Evolutionary conservation across 1,140 invertebrate species (phyloP), one percentile per base, ranked within the genome.

Genomic region (Choristoneura fumiferana): DNA sequence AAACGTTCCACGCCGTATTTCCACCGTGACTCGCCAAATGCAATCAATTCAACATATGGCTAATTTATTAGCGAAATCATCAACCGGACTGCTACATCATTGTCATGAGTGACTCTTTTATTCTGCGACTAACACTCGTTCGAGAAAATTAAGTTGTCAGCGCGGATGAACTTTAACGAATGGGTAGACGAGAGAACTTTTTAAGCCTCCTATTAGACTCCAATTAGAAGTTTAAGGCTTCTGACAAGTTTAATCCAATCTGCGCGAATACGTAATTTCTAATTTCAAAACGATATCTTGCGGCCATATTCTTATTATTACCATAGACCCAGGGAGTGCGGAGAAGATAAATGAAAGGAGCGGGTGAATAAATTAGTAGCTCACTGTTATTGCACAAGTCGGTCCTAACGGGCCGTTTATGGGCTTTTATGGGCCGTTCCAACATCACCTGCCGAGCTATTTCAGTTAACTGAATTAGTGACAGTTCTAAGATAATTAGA

Each of bases 271-370:
- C n/a, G 22, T 22, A 49, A 49, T 33, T 49, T 49, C 18, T 29
- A 49, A 49, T 33, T 49, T 29, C 17, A 15, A 9, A 8, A 18
- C 10, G 43, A 10, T 49, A 49, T 49, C 43, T 49, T 18, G 22
- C 22, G 43, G 43, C 43, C 22, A 49, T 45, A 45, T 49, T 33
- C 43, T 49, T 49, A 49, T 49, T 49, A 49, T 49, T 49, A 49
- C 18, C 43, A 17, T 17, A 17, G 40, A 4, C 40, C 18, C 15
- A n/a, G 43, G 29, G 43, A 17, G 43, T 18, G 14, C 14, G 29
- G 40, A 17, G 43, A 49, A 49, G 43, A 49, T 49, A 49, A 49
- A 49, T 49, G 43, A n/a, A 49, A 49, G 43, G 43, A 29, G 43
- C 43, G 22, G 43, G 43, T 49, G 43, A 49, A 49, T 49, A 49